A percentile compares a stretch with the other conserved stretches of the same genome.
Evolutionary conservation across 2,113 vertebrate genomes (phyloP).

Genomic region (Nettapus auritus): DNA sequence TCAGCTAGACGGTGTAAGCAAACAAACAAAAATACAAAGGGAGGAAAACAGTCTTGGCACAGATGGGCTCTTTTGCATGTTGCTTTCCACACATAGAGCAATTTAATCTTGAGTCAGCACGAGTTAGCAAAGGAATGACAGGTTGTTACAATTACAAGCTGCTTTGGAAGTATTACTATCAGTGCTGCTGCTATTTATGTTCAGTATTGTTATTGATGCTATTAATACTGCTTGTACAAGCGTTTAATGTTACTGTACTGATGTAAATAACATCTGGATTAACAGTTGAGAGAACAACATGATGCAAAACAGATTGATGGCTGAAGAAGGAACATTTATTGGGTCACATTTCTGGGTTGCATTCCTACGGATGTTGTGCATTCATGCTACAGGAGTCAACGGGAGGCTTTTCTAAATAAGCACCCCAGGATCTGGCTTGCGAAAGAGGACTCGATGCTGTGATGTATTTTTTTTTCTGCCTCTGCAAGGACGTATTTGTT

Average conservation of each 20-base stretch:
- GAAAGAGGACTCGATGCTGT: not conserved
- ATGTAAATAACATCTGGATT: slow-evolving; percentile 73
- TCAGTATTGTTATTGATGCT: slow-evolving; percentile 64
- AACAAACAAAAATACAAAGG: slow-evolving; percentile 71
- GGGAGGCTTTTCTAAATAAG: slow-evolving; percentile 12
- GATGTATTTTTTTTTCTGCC: not conserved
- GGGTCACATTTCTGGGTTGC: slow-evolving; percentile 45
- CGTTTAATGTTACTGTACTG: slow-evolving; percentile 39
- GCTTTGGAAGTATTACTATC: slow-evolving; percentile 68
- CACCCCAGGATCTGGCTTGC: not conserved
- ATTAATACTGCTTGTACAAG: slow-evolving; percentile 68
- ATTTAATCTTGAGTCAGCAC: slow-evolving; percentile 73
- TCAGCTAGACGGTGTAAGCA: slow-evolving; percentile 44
- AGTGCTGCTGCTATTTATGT: slow-evolving; percentile 57
- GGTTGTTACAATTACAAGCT: slow-evolving; percentile 71
- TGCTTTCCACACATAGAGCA: slow-evolving; percentile 59
- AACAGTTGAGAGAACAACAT: slow-evolving; percentile 47
- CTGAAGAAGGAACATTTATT: slow-evolving; percentile 7
- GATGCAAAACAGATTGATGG: slow-evolving; percentile 50
- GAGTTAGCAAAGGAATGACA: slow-evolving; percentile 69
- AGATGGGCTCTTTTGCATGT: slow-evolving; percentile 66
- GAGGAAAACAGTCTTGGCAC: slow-evolving; percentile 61
- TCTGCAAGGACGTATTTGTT: slow-evolving; percentile 24
- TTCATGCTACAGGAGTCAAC: not conserved
- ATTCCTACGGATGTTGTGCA: not conserved